Percentiles rank a stretch among this genome's conserved stretches.
Conservation (phyloP, 2,797 vertebrate genomes). For the Rhabdomys pumilio region DNA sequence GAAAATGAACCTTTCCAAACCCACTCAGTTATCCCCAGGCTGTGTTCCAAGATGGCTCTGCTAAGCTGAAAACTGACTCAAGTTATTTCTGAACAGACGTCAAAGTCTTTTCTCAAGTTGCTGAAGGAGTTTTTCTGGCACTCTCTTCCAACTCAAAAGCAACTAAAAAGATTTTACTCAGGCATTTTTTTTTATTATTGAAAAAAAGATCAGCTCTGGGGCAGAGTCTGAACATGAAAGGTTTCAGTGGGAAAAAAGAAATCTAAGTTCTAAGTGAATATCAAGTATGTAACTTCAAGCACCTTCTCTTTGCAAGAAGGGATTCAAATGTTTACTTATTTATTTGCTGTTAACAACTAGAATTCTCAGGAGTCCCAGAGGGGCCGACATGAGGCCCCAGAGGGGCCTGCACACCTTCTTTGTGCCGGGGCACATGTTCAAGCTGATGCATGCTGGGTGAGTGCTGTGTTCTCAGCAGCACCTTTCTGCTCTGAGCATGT, state of each 20-base stretch:
- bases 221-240: constrained; percentile 85
- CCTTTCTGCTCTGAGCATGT: accelerated
- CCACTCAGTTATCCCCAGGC: constrained; percentile 32
- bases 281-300: constrained; percentile 80
- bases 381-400: background rate
- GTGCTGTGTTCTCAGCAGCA: background rate
- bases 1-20: constrained; percentile 60
- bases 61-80: constrained; percentile 71
- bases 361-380: background rate
- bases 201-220: constrained; percentile 76
- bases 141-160: constrained; percentile 76
- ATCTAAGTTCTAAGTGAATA: constrained; percentile 84
- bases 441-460: background rate
- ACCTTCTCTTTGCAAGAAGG: constrained; percentile 59
- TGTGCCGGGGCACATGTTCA: background rate
- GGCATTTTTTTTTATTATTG: constrained; percentile 52
- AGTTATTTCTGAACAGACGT: constrained; percentile 76
- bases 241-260: constrained; percentile 71
- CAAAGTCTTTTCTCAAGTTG: constrained; percentile 67
- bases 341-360: constrained; percentile 68
- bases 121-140: constrained; percentile 78
- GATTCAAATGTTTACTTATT: constrained; percentile 72
- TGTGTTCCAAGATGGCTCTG: constrained; percentile 65
- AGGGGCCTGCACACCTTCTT: background rate
- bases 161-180: constrained; percentile 79